Base-by-base conservation (phyloP, 1,140 invertebrate species). In the Tetragnatha versicolor region DNA sequence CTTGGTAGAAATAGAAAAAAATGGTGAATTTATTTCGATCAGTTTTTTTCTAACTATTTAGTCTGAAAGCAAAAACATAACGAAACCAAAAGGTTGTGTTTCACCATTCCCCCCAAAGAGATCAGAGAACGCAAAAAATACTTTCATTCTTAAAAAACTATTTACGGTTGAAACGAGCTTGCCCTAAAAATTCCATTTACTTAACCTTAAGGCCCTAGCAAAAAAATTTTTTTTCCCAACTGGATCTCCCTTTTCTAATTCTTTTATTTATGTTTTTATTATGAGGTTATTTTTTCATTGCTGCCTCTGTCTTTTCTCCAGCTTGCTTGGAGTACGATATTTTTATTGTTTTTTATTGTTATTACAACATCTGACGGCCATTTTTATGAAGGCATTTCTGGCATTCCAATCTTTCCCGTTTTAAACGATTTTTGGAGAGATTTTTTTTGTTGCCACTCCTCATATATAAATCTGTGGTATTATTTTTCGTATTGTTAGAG, bases 181-280 rank as follows among this genome's bases (percentile, higher is more conserved):
- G 69, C 69, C 53, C 51, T 72, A 58, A 72, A 72, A 72, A 72
- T 72, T 72, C 69, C 69, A 72, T 55, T 72, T 72, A 72, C 35
- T 72, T 72, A 72, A 72, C 69, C 69, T 72, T 42, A 22, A 63
- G 33, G 69, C 33, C 69, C 29, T 58, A 58, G 31, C n/a, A 25
- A 55, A 72, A 47, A 47, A 58, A 58, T 9, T 58, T 58, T 72
- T 69, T 58, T 58, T 58, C 25, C 63, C n/a, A 14, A 17, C 29
- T 22, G 3, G 39, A 47, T 39, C 1, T 39, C 5, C 22, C 27
- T 5, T n/a, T 2, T 51, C n/a, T 51, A 9, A 9, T 51, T n/a
- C 25, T 51, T 65, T 66, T 47, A 31, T 47, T 66, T 66, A 17
- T 63, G n/a, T 42, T 45, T 66, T 66, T 47, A 47, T 66, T 31